These are phyloP conservation scores for Leptocoma aspasia DNA, from an alignment of 2,113 vertebrate genomes.

Conservation along the genomic window DNA sequence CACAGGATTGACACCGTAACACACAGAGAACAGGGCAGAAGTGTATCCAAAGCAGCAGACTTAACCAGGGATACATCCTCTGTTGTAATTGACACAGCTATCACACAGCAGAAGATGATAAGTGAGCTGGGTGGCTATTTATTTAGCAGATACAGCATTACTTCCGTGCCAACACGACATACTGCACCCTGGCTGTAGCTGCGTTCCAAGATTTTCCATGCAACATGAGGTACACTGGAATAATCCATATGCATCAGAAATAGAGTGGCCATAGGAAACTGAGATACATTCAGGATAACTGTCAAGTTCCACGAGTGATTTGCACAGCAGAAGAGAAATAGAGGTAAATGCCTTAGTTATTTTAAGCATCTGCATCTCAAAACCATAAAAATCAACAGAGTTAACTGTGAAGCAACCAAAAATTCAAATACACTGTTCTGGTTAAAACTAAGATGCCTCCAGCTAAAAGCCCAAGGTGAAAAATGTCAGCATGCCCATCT, in stretches of 20 bases:
- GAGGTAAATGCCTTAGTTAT: background rate
- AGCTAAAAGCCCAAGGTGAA: background rate
- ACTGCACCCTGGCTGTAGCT: background rate
- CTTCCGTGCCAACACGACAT: background rate
- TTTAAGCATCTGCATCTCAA: background rate
- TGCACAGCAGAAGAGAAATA: background rate
- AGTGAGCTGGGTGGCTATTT: background rate
- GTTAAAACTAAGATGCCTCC: background rate
- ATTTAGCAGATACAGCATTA: background rate
- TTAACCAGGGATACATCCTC: background rate
- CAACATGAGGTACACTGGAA: background rate
- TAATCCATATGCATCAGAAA: background rate
- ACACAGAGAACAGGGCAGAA: background rate
- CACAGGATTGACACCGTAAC: fast-evolving
- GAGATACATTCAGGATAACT: background rate
- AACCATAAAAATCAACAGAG: background rate
- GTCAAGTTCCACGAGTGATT: background rate
- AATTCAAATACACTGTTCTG: background rate
- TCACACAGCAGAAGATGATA: background rate
- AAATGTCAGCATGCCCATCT: background rate
- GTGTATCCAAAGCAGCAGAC: background rate
- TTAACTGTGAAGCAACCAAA: background rate
- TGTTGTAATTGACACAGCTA: background rate
- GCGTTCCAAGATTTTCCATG: background rate
- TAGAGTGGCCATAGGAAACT: background rate